These are phyloP conservation scores for Paradisaea rubra DNA, from an alignment of 2,113 vertebrate genomes.

Conservation along the genomic window DNA sequence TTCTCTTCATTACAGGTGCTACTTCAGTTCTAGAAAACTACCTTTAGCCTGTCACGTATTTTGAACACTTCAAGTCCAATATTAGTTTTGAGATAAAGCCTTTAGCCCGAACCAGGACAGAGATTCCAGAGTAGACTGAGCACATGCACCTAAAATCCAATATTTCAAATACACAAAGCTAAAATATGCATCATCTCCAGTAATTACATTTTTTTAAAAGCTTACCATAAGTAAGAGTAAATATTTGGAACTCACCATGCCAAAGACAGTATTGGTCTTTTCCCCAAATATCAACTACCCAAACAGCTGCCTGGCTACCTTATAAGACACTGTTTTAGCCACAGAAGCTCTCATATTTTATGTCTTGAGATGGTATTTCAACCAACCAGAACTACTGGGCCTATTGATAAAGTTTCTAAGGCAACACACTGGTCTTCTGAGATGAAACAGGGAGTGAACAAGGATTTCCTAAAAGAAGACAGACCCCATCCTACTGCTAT, in stretches of 20 bases:
- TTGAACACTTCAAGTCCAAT: background rate
- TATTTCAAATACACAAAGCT: background rate
- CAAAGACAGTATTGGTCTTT: background rate
- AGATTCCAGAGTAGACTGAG: background rate
- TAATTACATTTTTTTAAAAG: background rate
- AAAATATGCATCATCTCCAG: background rate
- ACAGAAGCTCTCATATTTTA: background rate
- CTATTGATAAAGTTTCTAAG: background rate
- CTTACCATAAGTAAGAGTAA: background rate
- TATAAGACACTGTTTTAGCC: background rate
- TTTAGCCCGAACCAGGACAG: background rate
- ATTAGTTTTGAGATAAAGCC: background rate
- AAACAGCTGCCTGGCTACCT: background rate
- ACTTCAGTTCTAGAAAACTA: background rate
- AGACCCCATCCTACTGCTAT: background rate
- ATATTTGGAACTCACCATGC: background rate
- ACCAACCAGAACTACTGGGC: background rate
- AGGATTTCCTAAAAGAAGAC: background rate
- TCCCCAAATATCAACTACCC: background rate
- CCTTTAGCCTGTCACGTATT: background rate
- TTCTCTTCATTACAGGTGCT: background rate
- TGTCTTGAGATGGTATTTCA: background rate
- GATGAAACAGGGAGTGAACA: background rate
- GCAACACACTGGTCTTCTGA: background rate
- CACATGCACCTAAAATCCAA: background rate